Evolutionary conservation across 2,797 vertebrate species (phyloP), one percentile per base, ranked within the genome.

Genomic region (Sternotherus odoratus): DNA sequence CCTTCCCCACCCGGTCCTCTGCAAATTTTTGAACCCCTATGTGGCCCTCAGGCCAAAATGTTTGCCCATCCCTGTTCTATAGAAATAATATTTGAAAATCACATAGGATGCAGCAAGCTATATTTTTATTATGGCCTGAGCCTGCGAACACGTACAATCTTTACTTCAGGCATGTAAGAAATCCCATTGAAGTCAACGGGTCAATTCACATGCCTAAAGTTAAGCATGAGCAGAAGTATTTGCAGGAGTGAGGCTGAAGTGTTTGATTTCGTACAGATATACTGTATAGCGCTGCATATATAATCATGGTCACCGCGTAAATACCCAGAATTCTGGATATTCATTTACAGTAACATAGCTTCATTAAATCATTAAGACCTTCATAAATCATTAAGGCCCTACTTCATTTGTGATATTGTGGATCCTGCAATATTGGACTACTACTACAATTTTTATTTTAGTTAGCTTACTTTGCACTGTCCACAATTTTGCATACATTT

Each of bases 191-290:
- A 23, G 66, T 23, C 66, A 39, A 12, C 6, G 66, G 66, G 66
- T 39, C 11, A 23, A 3, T 69, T 69, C n/a, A 69, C 54, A 6
- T 77, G 10, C 80, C 91, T 87, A 77, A 92, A 94, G 33, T 77
- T 53, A 74, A 85, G 17, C 1, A 1, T 26, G 28, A 36, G 69
- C 80, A 36, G 80, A 77, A 74, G 39, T 74, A 3, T 85, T 93
- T 50, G 82, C 30, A 51, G 82, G 54, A 5, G 6, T 46, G 26
- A 43, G 19, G 7, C 81, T 33, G 54, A 28, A 77, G 85, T 49
- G n/a, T 36, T 3, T 79, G n/a, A 28, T 24, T 88, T 26, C 51
- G n/a, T 43, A 15, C n/a, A 50, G 9, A 21, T 66, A 0, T 72
- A 85, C 53, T 12, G 48, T 79, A 15, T 2, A 51, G 6, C 11